Evolutionary conservation across 2,888 invertebrate genomes (phyloP).

Genomic region (Vanessa cardui): DNA sequence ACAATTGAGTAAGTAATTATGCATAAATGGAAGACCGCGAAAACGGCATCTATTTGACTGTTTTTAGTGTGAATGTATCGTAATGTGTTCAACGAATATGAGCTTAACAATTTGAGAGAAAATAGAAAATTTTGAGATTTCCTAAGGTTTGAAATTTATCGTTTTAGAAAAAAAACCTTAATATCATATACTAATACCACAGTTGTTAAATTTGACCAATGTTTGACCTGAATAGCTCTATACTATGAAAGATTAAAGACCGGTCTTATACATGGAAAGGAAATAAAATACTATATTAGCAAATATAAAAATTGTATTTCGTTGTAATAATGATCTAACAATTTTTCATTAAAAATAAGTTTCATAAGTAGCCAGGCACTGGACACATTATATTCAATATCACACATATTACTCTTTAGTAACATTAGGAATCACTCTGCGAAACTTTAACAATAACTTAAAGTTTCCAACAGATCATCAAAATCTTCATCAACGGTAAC

Average conservation of each 20-base stretch:
- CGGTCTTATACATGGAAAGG: neutral
- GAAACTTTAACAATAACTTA: conserved; percentile 32
- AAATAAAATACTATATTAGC: conserved; percentile 45
- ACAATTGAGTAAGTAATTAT: no score
- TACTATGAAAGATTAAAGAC: neutral
- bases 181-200: no score
- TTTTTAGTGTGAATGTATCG: no score
- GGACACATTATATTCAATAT: conserved; percentile 56
- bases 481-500: conserved; percentile 32
- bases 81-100: no score
- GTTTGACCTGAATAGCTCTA: no score
- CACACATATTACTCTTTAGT: conserved; percentile 52
- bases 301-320: conserved; percentile 64
- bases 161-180: no score
- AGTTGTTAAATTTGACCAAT: no score
- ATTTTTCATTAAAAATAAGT: conserved; percentile 46
- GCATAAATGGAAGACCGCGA: no score
- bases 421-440: conserved; percentile 18
- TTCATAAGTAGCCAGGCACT: conserved; percentile 56
- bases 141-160: no score
- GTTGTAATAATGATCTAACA: conserved; percentile 61
- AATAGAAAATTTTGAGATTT: no score
- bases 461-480: conserved; percentile 21
- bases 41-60: no score
- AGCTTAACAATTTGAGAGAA: no score